Conservation (phyloP, 2,797 vertebrate species). For the Erithacus rubecula region DNA sequence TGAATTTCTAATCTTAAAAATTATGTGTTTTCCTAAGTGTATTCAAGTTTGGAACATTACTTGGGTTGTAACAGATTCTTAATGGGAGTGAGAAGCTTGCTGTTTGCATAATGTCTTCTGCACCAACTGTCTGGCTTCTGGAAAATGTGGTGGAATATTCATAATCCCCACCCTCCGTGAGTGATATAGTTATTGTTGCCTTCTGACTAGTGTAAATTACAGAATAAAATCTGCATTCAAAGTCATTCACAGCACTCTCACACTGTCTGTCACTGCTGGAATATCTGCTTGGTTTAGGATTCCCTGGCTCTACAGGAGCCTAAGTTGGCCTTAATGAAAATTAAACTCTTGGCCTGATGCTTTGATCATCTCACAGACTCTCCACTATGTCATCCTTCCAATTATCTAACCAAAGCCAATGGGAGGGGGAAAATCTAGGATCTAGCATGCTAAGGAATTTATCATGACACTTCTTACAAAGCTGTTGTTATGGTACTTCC, state of each 20-base stretch:
- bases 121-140: slow-evolving; percentile 3
- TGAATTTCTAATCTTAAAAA: not conserved
- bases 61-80: not conserved
- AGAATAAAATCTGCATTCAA: not conserved
- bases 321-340: not conserved
- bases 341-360: not conserved
- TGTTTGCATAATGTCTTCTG: slow-evolving; percentile 3
- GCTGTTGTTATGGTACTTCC: not conserved
- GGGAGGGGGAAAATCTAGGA: not conserved
- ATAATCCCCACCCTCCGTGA: not conserved
- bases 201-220: slow-evolving; percentile 31
- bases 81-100: not conserved
- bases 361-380: not conserved
- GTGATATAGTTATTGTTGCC: not conserved
- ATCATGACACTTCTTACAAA: not conserved
- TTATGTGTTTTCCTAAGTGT: not conserved
- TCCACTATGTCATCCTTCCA: not conserved
- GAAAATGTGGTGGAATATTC: slow-evolving; percentile 35
- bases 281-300: not conserved
- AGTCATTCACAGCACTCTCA: not conserved
- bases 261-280: not conserved
- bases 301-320: not conserved
- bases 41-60: not conserved
- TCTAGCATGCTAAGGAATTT: not conserved
- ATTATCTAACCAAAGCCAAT: not conserved